phyloP scores from a whole-genome alignment of 2,888 invertebrate genomes.

The Andrena camellia region DNA sequence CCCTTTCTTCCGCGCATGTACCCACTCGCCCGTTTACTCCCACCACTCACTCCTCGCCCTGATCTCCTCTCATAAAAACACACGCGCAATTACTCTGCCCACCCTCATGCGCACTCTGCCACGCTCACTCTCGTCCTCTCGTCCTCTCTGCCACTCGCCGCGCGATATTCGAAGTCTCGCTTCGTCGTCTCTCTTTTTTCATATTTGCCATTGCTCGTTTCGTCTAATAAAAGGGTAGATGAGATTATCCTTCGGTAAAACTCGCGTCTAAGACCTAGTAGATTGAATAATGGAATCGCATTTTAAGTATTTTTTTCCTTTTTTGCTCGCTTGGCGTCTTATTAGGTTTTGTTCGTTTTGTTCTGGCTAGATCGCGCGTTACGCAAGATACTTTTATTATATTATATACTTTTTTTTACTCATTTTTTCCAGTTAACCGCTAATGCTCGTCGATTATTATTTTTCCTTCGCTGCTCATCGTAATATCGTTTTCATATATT shows the following conservation, averaged over 20 bases:
- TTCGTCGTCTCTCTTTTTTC: not conserved
- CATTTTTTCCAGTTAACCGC: constrained; percentile 33
- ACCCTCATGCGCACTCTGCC: constrained; percentile 18
- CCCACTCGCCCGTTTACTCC: constrained; percentile 4
- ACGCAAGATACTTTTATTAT: constrained; percentile 3
- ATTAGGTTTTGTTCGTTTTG: constrained; percentile 8
- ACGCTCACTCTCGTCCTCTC: constrained; percentile 2
- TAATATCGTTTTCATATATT: constrained; percentile 3
- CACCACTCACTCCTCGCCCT: not conserved
- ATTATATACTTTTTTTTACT: constrained; percentile 7
- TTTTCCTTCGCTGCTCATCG: not conserved
- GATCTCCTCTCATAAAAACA: not conserved
- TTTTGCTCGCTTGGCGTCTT: constrained; percentile 26
- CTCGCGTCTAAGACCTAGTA: constrained; percentile 62
- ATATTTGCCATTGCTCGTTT: constrained; percentile 19
- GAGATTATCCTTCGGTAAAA: constrained; percentile 59
- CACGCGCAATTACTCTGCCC: not conserved
- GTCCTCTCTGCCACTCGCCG: constrained; percentile 9
- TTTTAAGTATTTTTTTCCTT: constrained; percentile 20
- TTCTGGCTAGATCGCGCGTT: constrained; percentile 8
- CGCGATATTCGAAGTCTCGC: constrained; percentile 29
- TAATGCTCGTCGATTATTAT: constrained; percentile 25
- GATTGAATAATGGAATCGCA: constrained; percentile 55
- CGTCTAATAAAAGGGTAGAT: constrained; percentile 65
- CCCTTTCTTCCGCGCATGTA: not conserved